Conservation (phyloP, 2,888 invertebrate species). For the Peribatodes rhomboidaria region DNA sequence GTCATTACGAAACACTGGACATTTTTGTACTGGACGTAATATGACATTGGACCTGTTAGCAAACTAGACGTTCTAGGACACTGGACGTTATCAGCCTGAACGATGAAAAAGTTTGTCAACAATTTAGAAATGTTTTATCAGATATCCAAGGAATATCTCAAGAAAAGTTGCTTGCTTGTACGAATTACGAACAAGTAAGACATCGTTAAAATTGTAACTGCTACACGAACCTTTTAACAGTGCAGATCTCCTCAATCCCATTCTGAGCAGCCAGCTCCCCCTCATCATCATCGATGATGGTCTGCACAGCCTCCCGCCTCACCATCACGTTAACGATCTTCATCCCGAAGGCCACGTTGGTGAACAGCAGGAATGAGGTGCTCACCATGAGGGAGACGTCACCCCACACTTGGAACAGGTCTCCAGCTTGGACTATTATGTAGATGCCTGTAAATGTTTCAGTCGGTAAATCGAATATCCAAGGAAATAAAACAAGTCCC, state of each 20-base stretch:
- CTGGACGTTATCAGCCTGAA: no score
- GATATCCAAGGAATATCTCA: no score
- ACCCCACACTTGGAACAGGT: slow-evolving; percentile 74
- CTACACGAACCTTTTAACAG: slow-evolving; percentile 60
- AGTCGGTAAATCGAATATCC: no score
- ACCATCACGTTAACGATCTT: slow-evolving; percentile 66
- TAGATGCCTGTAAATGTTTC: slow-evolving; percentile 57
- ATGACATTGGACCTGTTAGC: no score
- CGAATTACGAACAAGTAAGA: no score
- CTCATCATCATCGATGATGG: slow-evolving; percentile 58
- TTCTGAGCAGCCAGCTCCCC: slow-evolving; percentile 52
- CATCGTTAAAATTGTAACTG: neutral
- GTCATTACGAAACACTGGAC: no score
- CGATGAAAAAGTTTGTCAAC: no score
- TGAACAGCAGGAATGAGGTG: slow-evolving; percentile 69
- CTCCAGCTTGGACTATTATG: slow-evolving; percentile 70
- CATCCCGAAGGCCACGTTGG: slow-evolving; percentile 62
- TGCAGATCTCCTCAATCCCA: slow-evolving; percentile 51
- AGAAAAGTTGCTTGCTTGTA: no score
- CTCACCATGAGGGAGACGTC: slow-evolving; percentile 69
- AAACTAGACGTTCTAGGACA: no score
- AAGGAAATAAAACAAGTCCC: no score
- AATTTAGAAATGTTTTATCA: no score
- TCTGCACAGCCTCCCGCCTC: slow-evolving; percentile 53
- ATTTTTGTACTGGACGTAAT: no score